These are phyloP conservation scores for Lysandra bellargus DNA, from an alignment of 2,888 invertebrate genomes.

Conservation along the genomic window DNA sequence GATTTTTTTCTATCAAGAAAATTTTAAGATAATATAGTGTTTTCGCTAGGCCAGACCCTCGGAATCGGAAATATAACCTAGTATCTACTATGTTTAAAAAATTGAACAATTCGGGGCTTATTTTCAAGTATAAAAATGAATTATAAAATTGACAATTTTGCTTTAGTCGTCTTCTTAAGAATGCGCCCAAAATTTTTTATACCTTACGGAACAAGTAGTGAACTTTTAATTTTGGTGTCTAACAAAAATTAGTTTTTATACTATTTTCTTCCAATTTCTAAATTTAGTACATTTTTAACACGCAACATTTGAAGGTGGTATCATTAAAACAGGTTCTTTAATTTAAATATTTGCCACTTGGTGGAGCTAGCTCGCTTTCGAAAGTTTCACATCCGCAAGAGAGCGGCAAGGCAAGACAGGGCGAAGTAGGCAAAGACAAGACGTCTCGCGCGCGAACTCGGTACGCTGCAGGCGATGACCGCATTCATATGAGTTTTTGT, in stretches of 20 bases:
- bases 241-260: background rate
- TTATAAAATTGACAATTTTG: too few species aligned
- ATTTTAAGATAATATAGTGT: too few species aligned
- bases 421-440: constrained; percentile 73
- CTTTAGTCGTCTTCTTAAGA: too few species aligned
- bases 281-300: constrained; percentile 38
- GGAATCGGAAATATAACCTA: too few species aligned
- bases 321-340: constrained; percentile 65
- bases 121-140: too few species aligned
- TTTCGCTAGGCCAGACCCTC: too few species aligned
- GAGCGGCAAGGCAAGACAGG: constrained; percentile 70
- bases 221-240: too few species aligned
- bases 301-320: constrained; percentile 46
- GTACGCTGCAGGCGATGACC: constrained; percentile 79
- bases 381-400: constrained; percentile 81
- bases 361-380: constrained; percentile 74
- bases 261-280: constrained; percentile 21
- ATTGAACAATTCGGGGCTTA: too few species aligned
- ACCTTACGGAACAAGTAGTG: too few species aligned
- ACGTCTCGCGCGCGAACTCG: constrained; percentile 77
- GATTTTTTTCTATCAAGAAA: too few species aligned
- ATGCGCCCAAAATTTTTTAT: too few species aligned
- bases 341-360: constrained; percentile 78
- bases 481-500: constrained; percentile 77
- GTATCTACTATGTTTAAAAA: too few species aligned